A percentile compares a stretch with the other conserved stretches of the same genome.
These are phyloP conservation scores for Latrodectus hesperus DNA, from an alignment of 2,888 invertebrate genomes.

Conservation along the genomic window DNA sequence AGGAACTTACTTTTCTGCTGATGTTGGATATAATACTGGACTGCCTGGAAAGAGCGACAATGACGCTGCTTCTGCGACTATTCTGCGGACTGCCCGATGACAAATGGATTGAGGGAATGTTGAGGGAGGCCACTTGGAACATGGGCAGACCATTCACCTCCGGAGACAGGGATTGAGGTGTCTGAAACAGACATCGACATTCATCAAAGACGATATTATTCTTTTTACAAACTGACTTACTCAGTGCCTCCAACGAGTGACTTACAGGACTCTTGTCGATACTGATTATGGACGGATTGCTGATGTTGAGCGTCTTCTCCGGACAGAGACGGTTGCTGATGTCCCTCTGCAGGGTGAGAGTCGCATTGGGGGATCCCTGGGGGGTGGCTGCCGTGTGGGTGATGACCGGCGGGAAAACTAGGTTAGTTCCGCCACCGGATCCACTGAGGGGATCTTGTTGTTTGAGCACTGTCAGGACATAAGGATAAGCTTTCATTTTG, in stretches of 20 bases:
- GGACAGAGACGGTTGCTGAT: constrained; percentile 73
- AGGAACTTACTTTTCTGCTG: constrained; percentile 49
- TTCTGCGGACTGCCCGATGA: constrained; percentile 24
- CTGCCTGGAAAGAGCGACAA: constrained; percentile 57
- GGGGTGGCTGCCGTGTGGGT: constrained; percentile 99
- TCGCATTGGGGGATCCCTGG: constrained; percentile 96
- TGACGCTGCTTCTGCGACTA: constrained; percentile 56
- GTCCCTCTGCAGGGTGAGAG: constrained; percentile 75
- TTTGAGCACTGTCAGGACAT: constrained; percentile 51
- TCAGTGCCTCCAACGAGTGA: background rate
- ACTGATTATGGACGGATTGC: constrained; percentile 74
- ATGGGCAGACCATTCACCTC: constrained; percentile 48
- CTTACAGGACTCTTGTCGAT: constrained; percentile 73
- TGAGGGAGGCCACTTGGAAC: constrained; percentile 55
- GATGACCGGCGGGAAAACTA: constrained; percentile 80
- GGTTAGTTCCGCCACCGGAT: constrained; percentile 23
- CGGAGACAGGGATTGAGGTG: constrained; percentile 29
- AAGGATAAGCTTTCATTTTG: constrained; percentile 60
- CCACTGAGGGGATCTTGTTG: constrained; percentile 1
- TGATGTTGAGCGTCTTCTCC: constrained; percentile 75
- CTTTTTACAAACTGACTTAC: no score
- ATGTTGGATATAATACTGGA: constrained; percentile 61
- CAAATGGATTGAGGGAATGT: constrained; percentile 47
- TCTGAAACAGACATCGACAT: background rate
- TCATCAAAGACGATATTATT: no score